Evolutionary conservation across 2,113 vertebrate species (phyloP), one percentile per base, ranked within the genome.

Genomic region (Quiscalus mexicanus): DNA sequence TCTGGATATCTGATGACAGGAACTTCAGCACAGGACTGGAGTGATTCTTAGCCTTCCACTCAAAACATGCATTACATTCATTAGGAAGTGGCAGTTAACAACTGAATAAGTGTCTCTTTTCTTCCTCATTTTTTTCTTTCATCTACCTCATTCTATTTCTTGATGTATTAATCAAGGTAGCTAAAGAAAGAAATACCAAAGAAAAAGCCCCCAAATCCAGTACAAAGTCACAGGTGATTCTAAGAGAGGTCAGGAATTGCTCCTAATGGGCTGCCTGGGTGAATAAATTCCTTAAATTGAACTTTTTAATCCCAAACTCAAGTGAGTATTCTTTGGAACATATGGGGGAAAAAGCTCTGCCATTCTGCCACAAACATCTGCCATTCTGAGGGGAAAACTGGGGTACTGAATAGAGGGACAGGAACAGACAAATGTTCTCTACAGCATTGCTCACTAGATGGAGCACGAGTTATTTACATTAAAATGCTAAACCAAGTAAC

Each of bases 301-400:
- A 39, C 1, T 49, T 89, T 63, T 60, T 6, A 71, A 77, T 56
- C 19, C 9, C 30, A 76, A 85, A 39, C 20, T 8, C 39, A 23
- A 68, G 16, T 24, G 20, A 33, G 1, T 27, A 19, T 85, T n/a
- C 19, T 44, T 90, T 25, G 44, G 28, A 82, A 60, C 13, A 63
- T 6, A 20, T 2, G 3, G 39, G 41, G 12, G 0, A 0, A 35
- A 49, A 39, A 10, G 1, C 31, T 78, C 23, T 63, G 47, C 22
- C 47, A 49, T 49, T 49, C 47, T 49, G 47, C 47, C 47, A 25
- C 12, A 59, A 52, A 50, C 13, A 70, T 47, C 23, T 75, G 33
- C 28, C 12, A 19, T 33, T 85, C 49, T 53, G 30, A 65, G 25
- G 10, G 12, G 16, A 41, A 68, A 75, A 5, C 15, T 3, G 7